A percentile compares a stretch with the other conserved stretches of the same genome.
phyloP scores from a whole-genome alignment of 2,797 vertebrate species.

The Neosilurus hyrtlii region DNA sequence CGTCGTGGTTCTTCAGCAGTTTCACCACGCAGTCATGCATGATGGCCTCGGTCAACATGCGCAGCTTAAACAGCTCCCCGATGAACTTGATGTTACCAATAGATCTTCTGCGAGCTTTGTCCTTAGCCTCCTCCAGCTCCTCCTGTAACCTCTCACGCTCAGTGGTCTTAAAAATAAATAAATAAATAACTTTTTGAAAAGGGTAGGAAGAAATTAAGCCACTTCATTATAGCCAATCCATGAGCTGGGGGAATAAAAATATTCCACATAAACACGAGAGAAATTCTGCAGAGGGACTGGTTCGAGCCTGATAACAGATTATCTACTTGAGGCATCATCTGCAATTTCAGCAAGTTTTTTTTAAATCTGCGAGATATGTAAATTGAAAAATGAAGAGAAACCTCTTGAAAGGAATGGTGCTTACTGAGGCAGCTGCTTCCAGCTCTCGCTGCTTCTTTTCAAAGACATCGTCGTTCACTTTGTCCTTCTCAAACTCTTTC shows the following conservation, averaged over 20 bases:
- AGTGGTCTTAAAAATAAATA: constrained; percentile 63
- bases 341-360: constrained; percentile 15
- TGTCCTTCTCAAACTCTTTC: constrained; percentile 88
- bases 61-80: constrained; percentile 84
- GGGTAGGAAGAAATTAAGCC: background rate
- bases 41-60: constrained; percentile 86
- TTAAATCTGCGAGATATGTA: background rate
- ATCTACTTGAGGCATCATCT: constrained; percentile 14
- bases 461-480: constrained; percentile 83
- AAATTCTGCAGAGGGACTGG: background rate
- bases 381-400: constrained; percentile 17
- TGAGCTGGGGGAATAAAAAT: background rate
- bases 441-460: constrained; percentile 86
- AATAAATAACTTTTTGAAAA: background rate
- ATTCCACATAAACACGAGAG: background rate
- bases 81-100: constrained; percentile 89
- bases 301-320: constrained; percentile 16
- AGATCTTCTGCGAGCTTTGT: constrained; percentile 83
- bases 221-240: background rate
- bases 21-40: constrained; percentile 90
- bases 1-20: constrained; percentile 84
- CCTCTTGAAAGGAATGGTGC: background rate
- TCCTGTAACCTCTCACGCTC: constrained; percentile 80
- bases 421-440: constrained; percentile 69
- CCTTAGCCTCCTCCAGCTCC: constrained; percentile 83